Evolutionary conservation across 2,888 invertebrate genomes (phyloP).

Genomic region (Stenotaenia linearis): DNA sequence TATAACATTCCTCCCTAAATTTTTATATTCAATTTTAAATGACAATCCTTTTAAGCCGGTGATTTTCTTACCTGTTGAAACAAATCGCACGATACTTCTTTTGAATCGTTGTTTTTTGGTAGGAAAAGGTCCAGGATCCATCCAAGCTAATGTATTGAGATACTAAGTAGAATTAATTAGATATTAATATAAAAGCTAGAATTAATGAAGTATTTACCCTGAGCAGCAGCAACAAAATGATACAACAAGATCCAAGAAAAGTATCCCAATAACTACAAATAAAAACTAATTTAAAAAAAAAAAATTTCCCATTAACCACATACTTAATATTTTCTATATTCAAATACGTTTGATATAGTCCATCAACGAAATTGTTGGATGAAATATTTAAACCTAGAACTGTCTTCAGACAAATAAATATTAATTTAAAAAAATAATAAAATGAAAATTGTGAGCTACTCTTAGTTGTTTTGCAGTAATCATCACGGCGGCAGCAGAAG

Average conservation of each 20-base stretch:
- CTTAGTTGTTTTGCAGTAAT: conserved; percentile 66
- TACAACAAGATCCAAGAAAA: background rate
- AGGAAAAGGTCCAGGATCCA: conserved; percentile 27
- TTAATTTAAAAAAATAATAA: too few relatives aligned
- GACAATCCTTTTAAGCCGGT: background rate
- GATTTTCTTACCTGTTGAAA: conserved; percentile 11
- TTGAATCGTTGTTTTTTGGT: conserved; percentile 4
- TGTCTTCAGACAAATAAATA: background rate
- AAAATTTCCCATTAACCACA: background rate
- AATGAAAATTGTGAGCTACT: background rate
- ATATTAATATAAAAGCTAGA: background rate
- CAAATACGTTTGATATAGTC: background rate
- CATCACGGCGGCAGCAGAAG: conserved; percentile 74
- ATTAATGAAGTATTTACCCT: background rate
- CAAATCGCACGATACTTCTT: background rate
- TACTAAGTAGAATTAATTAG: background rate
- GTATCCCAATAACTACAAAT: background rate
- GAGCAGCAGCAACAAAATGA: background rate
- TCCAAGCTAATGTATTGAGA: conserved; percentile 15
- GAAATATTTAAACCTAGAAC: background rate
- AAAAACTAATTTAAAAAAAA: background rate
- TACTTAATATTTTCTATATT: background rate
- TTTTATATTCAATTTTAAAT: background rate
- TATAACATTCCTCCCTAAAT: conserved; percentile 37
- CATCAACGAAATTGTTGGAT: conserved; percentile 3